Evolutionary conservation across 2,113 vertebrate species (phyloP).

Genomic region (Paratilapia polleni): DNA sequence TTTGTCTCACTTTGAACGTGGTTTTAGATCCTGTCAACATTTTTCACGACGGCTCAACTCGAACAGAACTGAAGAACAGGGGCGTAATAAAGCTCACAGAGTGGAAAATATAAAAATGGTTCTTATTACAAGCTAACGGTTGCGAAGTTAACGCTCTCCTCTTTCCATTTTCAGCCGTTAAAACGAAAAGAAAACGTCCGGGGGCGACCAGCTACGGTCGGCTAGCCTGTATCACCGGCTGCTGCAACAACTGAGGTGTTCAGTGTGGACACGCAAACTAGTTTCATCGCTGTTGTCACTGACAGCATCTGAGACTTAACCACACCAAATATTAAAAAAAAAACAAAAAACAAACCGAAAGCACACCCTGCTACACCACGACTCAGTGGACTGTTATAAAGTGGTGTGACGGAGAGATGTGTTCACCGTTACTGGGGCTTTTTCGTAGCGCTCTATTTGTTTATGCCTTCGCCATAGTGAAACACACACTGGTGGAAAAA

Average conservation of each 20-base stretch:
- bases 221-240: slow-evolving; percentile 43
- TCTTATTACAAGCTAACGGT: not conserved
- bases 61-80: not conserved
- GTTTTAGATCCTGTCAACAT: slow-evolving; percentile 85
- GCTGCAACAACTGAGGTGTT: slow-evolving; percentile 37
- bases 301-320: slow-evolving; percentile 30
- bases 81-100: not conserved
- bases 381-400: not conserved
- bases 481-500: slow-evolving; percentile 23
- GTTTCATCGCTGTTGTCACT: slow-evolving; percentile 45
- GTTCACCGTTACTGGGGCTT: slow-evolving; percentile 26
- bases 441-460: slow-evolving; percentile 51
- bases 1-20: slow-evolving; percentile 85
- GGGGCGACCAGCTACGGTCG: slow-evolving; percentile 1
- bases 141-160: not conserved
- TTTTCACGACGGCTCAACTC: not conserved
- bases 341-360: not conserved
- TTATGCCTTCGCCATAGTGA: slow-evolving; percentile 75
- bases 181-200: not conserved
- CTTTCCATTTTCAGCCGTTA: not conserved
- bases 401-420: slow-evolving; percentile 12
- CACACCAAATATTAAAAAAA: not conserved
- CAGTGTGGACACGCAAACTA: slow-evolving; percentile 23
- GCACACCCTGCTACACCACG: not conserved
- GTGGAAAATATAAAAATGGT: not conserved